Evolutionary conservation across 2,113 vertebrate genomes (phyloP).

Genomic region (Pomatostomus ruficeps): DNA sequence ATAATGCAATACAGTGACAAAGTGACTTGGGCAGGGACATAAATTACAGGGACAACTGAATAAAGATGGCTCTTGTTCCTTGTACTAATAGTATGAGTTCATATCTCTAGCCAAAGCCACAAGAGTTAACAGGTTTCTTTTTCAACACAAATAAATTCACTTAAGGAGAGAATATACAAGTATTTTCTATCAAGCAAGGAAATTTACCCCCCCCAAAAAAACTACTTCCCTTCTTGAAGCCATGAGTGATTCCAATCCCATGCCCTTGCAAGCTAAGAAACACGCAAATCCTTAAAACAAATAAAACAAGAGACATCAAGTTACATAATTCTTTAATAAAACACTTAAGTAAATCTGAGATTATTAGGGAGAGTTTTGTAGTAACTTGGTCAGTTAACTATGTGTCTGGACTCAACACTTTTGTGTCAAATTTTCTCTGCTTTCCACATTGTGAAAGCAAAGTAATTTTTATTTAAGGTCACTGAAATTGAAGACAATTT

Average conservation of each 20-base stretch:
- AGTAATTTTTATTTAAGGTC: neutral
- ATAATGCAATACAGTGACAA: neutral
- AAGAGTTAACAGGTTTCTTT: neutral
- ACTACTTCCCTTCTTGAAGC: neutral
- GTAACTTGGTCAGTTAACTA: neutral
- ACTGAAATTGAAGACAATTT: neutral
- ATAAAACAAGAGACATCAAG: neutral
- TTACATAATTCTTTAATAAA: neutral
- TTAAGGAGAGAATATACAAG: neutral
- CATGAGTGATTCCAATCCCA: neutral
- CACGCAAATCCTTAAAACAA: neutral
- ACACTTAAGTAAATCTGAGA: neutral
- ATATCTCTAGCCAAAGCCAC: neutral
- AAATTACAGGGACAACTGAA: neutral
- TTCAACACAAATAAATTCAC: neutral
- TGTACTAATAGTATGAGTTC: neutral
- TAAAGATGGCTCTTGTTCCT: neutral
- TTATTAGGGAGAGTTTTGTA: neutral
- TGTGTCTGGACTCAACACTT: neutral
- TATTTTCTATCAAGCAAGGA: neutral
- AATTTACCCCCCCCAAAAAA: neutral
- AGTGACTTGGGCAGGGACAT: neutral
- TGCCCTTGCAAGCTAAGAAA: neutral
- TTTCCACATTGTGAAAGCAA: neutral
- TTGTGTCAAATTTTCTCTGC: neutral